A percentile compares a stretch with the other conserved stretches of the same genome.
These are phyloP conservation scores for Cyprichromis sp. DNA, from an alignment of 2,113 vertebrate genomes.

Conservation along the genomic window DNA sequence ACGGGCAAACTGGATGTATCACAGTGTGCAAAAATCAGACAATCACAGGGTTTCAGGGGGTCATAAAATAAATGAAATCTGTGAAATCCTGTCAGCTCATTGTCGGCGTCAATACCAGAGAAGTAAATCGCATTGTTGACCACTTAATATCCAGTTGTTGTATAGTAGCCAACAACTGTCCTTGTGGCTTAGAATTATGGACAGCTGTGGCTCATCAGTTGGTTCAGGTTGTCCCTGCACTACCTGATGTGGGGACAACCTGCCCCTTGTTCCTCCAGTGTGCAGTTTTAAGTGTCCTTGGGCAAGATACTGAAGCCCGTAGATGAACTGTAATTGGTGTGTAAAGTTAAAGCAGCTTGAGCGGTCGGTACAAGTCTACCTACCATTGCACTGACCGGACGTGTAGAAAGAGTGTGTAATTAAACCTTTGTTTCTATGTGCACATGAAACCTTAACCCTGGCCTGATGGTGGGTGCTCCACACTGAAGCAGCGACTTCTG, in stretches of 20 bases:
- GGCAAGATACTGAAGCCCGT: fast-evolving
- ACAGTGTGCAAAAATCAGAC: fast-evolving
- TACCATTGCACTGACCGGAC: not conserved
- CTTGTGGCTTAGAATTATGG: not conserved
- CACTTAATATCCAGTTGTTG: not conserved
- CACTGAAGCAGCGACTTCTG: not conserved
- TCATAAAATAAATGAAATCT: not conserved
- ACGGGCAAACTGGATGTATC: not conserved
- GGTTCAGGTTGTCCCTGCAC: not conserved
- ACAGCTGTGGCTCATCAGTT: not conserved
- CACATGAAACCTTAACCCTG: not conserved
- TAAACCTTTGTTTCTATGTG: not conserved
- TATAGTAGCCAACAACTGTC: not conserved
- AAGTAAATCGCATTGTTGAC: not conserved
- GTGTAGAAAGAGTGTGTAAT: not conserved
- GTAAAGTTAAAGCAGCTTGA: not conserved
- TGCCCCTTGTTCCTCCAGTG: not conserved
- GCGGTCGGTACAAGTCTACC: fast-evolving
- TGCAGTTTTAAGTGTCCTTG: not conserved
- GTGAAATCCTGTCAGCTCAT: not conserved
- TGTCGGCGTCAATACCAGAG: not conserved
- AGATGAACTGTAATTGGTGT: not conserved
- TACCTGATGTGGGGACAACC: not conserved
- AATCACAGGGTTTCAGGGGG: not conserved
- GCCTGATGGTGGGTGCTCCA: not conserved